Conservation (phyloP, 2,113 vertebrate genomes). For the Diglossa brunneiventris region DNA sequence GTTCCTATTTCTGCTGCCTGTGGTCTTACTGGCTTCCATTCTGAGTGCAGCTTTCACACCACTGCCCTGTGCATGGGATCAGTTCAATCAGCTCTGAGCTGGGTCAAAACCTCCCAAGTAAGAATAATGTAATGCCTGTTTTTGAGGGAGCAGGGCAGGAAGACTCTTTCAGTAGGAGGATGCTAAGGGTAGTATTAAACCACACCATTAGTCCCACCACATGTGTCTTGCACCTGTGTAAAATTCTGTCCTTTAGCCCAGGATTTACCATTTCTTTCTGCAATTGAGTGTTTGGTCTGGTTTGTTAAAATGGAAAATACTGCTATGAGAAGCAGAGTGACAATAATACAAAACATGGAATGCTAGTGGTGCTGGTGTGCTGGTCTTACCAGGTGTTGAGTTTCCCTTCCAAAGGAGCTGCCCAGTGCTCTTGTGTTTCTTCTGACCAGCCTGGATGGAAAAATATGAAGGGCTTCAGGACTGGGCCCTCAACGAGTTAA, state of each 20-base stretch:
- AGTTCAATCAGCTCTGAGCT: neutral
- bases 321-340: neutral
- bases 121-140: neutral
- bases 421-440: neutral
- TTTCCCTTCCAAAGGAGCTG: neutral
- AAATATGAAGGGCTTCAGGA: neutral
- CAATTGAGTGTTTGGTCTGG: neutral
- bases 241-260: neutral
- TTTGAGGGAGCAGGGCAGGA: neutral
- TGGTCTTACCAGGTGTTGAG: neutral
- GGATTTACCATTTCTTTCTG: neutral
- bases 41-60: neutral
- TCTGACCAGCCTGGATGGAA: neutral
- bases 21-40: neutral
- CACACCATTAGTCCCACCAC: neutral
- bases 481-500: neutral
- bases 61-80: rapidly evolving
- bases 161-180: neutral
- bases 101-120: neutral
- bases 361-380: neutral
- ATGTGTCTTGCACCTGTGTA: neutral
- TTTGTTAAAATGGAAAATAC: neutral
- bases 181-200: neutral
- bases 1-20: neutral
- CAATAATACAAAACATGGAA: rapidly evolving